Evolutionary conservation across 2,113 vertebrate species (phyloP), one percentile per base, ranked within the genome.

Genomic region (Semicossyphus pulcher): DNA sequence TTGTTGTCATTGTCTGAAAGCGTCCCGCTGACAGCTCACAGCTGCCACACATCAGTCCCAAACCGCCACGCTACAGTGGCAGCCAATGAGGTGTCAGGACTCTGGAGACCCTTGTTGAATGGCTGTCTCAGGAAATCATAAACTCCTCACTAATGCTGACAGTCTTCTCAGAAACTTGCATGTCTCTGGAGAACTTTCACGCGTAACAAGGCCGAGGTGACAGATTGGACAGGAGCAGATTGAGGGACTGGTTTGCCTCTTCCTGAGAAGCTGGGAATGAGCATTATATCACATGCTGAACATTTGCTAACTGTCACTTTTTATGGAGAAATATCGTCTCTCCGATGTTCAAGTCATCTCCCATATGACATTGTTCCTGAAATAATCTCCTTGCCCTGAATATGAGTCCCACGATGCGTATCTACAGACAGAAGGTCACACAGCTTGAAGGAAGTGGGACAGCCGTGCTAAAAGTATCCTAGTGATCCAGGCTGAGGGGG

Each of bases 381-480:
- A 92, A 92, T 92, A 89, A 90, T 87, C 80, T 88, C 18, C 72
- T 77, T 3, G 91, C 62, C 89, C 93, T 79, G 72, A 86, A 92
- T 91, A 69, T 9, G 67, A 67, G 81, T 82, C 88, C 81, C 88
- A 68, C 18, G 71, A 74, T 72, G 60, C 80, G 51, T 60, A 39
- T 80, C 69, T 78, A 52, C 75, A 72, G 76, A 82, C 64, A 34
- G 58, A 78, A 87, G 92, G 92, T 92, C 90, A 87, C 61, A 31
- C 62, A 39, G 25, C 74, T 56, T 67, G 76, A 66, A 62, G 73
- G 67, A 93, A 91, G 72, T 90, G 84, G 92, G 86, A 84, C 92
- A 88, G 61, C n/a, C 1, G 61, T 28, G 69, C 86, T 78, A 83
- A 85, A 91, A 86, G 84, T 88, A 59, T 82, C 70, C 57, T 68